Percentiles rank a stretch among this genome's conserved stretches.
phyloP scores from a whole-genome alignment of 2,888 invertebrate species.

The Tiphia femorata region DNA sequence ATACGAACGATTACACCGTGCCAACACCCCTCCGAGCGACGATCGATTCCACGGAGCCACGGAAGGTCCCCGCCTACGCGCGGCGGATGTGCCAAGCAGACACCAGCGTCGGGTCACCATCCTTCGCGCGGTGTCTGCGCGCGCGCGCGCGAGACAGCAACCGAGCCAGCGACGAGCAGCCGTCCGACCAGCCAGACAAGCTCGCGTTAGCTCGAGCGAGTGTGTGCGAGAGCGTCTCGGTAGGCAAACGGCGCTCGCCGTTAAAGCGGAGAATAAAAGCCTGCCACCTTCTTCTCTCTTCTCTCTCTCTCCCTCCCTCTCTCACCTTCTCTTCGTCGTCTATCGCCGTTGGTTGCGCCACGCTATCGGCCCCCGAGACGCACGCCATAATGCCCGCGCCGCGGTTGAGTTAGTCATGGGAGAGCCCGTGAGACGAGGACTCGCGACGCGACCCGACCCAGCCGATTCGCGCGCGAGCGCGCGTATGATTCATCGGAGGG shows the following conservation, averaged over 20 bases:
- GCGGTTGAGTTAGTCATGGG: slow-evolving; percentile 39
- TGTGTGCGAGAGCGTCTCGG: slow-evolving; percentile 36
- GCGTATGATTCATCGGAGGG: slow-evolving; percentile 38
- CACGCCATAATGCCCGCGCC: slow-evolving; percentile 15
- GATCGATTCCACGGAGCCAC: no score
- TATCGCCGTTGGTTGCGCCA: not conserved
- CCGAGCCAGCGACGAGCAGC: no score
- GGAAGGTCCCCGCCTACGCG: no score
- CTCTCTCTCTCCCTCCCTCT: not conserved
- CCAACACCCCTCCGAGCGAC: no score
- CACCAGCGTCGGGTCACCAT: no score
- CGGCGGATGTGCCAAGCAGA: no score
- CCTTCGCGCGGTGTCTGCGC: no score
- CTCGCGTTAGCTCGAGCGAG: no score
- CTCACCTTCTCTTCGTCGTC: no score
- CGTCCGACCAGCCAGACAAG: no score
- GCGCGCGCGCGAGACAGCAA: no score
- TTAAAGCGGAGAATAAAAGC: slow-evolving; percentile 11
- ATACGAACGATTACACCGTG: no score
- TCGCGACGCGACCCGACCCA: slow-evolving; percentile 4
- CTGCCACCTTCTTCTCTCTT: not conserved
- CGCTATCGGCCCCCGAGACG: slow-evolving; percentile 10
- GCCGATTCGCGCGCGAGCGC: slow-evolving; percentile 22
- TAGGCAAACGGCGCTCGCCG: slow-evolving; percentile 24
- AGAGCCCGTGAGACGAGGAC: slow-evolving; percentile 26